Conservation (phyloP, 2,797 vertebrate genomes). For the Delichon dasypus region DNA sequence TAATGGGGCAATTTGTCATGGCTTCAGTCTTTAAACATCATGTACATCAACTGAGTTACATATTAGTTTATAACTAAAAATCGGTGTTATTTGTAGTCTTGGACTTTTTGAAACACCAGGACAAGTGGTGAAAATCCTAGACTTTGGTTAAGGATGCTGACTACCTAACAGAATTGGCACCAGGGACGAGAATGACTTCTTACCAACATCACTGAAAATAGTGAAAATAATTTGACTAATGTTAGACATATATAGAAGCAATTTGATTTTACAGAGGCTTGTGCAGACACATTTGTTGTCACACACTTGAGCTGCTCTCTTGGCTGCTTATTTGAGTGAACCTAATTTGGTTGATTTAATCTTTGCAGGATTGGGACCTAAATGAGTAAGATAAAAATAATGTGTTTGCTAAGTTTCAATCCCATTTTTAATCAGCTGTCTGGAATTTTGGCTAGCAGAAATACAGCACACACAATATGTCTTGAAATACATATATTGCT, state of each 20-base stretch:
- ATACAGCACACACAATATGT: neutral
- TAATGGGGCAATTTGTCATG: neutral
- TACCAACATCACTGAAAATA: neutral
- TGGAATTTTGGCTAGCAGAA: conserved; percentile 24
- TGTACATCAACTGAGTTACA: neutral
- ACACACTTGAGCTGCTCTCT: neutral
- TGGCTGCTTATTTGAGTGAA: neutral
- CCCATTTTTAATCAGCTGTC: neutral
- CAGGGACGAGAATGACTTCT: neutral
- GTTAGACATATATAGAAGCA: neutral
- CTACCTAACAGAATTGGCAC: neutral
- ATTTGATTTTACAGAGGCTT: neutral
- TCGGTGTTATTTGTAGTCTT: neutral
- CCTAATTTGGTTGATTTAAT: neutral
- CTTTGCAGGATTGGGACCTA: neutral
- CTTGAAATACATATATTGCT: neutral
- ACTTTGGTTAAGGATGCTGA: neutral
- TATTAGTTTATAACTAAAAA: neutral
- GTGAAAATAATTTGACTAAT: neutral
- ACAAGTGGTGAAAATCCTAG: neutral
- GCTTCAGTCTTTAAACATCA: neutral
- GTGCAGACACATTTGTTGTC: neutral
- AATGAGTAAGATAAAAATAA: conserved; percentile 6
- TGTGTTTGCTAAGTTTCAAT: conserved; percentile 2
- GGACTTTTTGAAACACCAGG: neutral